Base-by-base conservation (phyloP, 92 coral and sea anemone species). In the Actinostola sp. region DNA sequence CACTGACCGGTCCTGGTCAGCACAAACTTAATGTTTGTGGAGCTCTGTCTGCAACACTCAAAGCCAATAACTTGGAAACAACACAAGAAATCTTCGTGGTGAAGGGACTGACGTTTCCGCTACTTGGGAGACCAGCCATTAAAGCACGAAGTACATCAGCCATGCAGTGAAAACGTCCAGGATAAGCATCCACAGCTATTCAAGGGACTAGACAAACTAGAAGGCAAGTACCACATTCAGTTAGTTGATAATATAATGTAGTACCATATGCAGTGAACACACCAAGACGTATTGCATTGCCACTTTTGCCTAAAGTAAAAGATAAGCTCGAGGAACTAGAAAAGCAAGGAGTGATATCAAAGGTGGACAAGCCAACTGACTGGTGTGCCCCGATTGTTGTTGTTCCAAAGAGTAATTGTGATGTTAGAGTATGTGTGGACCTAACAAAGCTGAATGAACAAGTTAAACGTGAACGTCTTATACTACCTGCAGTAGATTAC, bases 381-480 rank as follows among this genome's bases (percentile, higher is more conserved):
- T 39, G 45, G 45, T 39, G 45, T 39, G 45, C 45, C 8, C 45
- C 45, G 7, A 39, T 39, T 39, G 45, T 53, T 5, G 21, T 46
- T 8, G 30, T 33, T 25, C 73, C 73, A 24, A 19, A 53, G 9
- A 19, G 60, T 17, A 53, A 53, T 19, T 6, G 60, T 9, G 60
- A 53, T 55, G 62, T 55, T 25, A 55, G 62, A 55, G 62, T 55
- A 34, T 64, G 71, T 64, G 52, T 64, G 31, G 71, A 64, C 29
- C 71, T 64, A 34, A 64, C 71, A 35, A 35, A 26, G 52, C 70
- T 64, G 44, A 64, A 64, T 23, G 53, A 64, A 34, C 71, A 64
- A 17, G 71, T 64, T 51, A 64, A 42, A 64, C 71, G 71, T 16
- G 71, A 64, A 64, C 49, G 71, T 34, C 71, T 64, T n/a, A 64